Percentiles rank a stretch among this genome's conserved stretches.
Conservation (phyloP, 2,113 vertebrate genomes). For the Brachyistius frenatus region DNA sequence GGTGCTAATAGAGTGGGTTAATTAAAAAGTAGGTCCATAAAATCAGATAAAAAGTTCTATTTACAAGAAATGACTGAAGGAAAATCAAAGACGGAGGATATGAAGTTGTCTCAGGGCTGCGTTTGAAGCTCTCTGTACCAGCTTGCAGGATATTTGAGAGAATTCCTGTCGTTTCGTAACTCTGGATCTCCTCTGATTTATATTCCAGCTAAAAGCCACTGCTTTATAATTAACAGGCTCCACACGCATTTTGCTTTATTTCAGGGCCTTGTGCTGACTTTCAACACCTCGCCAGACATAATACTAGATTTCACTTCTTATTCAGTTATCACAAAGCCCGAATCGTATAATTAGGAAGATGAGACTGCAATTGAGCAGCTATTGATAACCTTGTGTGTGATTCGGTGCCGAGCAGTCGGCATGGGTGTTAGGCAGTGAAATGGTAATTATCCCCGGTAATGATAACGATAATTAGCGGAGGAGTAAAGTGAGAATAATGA, state of each 20-base stretch:
- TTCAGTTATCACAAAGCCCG: slow-evolving; percentile 77
- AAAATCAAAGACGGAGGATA: slow-evolving; percentile 45
- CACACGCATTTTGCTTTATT: slow-evolving; percentile 61
- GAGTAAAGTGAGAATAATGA: slow-evolving; percentile 79
- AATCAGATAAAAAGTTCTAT: slow-evolving; percentile 1
- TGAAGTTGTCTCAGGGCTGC: slow-evolving; percentile 21
- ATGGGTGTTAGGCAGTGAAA: slow-evolving; percentile 75
- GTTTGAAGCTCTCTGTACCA: slow-evolving; percentile 5
- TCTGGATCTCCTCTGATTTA: slow-evolving; percentile 65
- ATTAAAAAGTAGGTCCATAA: background rate
- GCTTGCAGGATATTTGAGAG: slow-evolving; percentile 44
- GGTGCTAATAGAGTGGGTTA: slow-evolving; percentile 1
- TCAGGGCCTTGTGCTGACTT: slow-evolving; percentile 64
- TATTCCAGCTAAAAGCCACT: slow-evolving; percentile 54
- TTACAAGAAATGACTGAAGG: slow-evolving; percentile 1
- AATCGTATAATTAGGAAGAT: slow-evolving; percentile 82
- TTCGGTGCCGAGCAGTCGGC: slow-evolving; percentile 64
- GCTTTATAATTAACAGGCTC: slow-evolving; percentile 78
- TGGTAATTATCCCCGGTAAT: slow-evolving; percentile 79
- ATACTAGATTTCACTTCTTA: slow-evolving; percentile 69
- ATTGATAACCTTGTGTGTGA: slow-evolving; percentile 80
- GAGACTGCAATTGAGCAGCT: slow-evolving; percentile 74
- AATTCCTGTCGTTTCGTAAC: slow-evolving; percentile 58
- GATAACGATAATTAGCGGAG: slow-evolving; percentile 81
- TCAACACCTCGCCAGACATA: slow-evolving; percentile 54